Conservation (phyloP, 37 sponge, comb jelly and placozoan species). For the Axinella damicornis region DNA sequence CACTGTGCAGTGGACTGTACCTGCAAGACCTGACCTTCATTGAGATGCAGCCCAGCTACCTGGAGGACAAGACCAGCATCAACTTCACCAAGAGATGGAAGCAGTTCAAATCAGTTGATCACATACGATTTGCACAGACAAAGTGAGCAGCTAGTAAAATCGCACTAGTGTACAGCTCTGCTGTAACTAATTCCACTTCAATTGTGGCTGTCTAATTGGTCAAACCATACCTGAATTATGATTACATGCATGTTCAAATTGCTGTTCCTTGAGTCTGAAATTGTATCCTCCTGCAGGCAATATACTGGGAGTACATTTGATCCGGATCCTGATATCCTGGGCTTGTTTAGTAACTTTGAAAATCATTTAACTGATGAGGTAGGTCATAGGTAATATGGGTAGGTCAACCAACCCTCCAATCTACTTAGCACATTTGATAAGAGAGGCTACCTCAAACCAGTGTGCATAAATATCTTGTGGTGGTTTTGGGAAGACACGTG, state of each 20-base stretch:
- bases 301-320: constrained; percentile 29
- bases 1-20: constrained; percentile 63
- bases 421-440: background rate
- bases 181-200: background rate
- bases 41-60: constrained; percentile 61
- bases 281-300: constrained; percentile 39
- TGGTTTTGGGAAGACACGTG: too few species aligned
- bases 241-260: too few species aligned
- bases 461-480: background rate
- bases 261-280: background rate
- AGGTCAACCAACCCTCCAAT: background rate
- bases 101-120: constrained; percentile 78
- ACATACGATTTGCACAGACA: constrained; percentile 75
- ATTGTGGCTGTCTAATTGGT: background rate
- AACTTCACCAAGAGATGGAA: constrained; percentile 82
- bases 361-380: constrained; percentile 48
- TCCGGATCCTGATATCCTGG: constrained; percentile 65
- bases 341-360: constrained; percentile 63
- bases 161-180: too few species aligned
- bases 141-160: constrained; percentile 36
- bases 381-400: background rate
- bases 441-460: background rate
- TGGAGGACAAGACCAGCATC: constrained; percentile 51
- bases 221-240: too few species aligned
- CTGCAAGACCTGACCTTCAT: constrained; percentile 78